Evolutionary conservation across 2,888 invertebrate genomes (phyloP).

Genomic region (Acronicta alni): DNA sequence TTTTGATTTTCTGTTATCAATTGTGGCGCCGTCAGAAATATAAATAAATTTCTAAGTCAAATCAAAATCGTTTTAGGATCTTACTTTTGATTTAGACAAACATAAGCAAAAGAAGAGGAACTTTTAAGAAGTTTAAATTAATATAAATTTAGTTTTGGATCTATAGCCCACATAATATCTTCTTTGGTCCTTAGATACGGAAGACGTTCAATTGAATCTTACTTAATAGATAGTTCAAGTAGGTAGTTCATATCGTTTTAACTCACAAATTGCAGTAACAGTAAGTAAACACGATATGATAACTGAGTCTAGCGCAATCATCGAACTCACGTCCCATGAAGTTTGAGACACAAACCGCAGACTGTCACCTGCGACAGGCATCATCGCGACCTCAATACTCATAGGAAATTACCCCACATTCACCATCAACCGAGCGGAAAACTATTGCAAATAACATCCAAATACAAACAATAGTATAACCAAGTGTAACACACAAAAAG

Average conservation of each 20-base stretch:
- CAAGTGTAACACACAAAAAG: slow-evolving; percentile 33
- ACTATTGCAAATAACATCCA: slow-evolving; percentile 40
- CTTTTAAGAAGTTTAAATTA: too few relatives aligned
- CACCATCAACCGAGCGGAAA: slow-evolving; percentile 50
- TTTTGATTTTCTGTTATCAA: too few relatives aligned
- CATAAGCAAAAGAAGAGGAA: too few relatives aligned
- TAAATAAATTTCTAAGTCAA: too few relatives aligned
- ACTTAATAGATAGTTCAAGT: neutral
- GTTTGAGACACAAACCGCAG: slow-evolving; percentile 50
- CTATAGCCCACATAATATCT: neutral
- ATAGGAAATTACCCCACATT: slow-evolving; percentile 58
- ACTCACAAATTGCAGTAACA: slow-evolving; percentile 33
- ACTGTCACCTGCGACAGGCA: slow-evolving; percentile 56
- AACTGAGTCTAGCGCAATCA: slow-evolving; percentile 52
- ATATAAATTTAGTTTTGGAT: too few relatives aligned
- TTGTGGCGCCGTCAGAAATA: too few relatives aligned
- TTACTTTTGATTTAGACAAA: too few relatives aligned
- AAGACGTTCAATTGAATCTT: neutral
- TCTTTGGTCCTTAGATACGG: neutral
- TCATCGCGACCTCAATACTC: slow-evolving; percentile 52
- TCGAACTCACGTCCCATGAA: slow-evolving; percentile 53
- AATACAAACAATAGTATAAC: slow-evolving; percentile 65
- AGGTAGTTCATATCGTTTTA: slow-evolving; percentile 12
- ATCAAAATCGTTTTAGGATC: too few relatives aligned
- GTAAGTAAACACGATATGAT: slow-evolving; percentile 51